Conservation (phyloP, 2,113 vertebrate genomes). For the Anser cygnoides region DNA sequence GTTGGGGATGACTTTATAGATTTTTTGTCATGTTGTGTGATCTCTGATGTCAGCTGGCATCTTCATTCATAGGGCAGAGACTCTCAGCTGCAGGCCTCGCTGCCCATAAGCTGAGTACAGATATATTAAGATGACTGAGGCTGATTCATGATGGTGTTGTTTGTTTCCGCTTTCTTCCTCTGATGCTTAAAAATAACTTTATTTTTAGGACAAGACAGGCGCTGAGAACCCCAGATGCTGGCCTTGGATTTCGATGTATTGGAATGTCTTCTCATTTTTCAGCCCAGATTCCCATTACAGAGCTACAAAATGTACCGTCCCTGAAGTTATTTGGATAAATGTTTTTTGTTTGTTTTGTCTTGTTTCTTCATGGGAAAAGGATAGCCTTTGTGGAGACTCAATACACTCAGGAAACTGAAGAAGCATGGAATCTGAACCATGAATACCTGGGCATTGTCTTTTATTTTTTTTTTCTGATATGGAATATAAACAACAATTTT, state of each 20-base stretch:
- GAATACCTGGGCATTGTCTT: neutral
- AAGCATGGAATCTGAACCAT: neutral
- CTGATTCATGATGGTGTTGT: neutral
- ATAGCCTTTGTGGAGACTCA: neutral
- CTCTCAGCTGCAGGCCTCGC: rapidly evolving
- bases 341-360: neutral
- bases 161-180: neutral
- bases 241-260: neutral
- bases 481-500: neutral
- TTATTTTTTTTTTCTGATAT: neutral
- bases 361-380: neutral
- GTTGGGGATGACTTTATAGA: neutral
- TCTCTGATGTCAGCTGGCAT: neutral
- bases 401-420: neutral
- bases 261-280: neutral
- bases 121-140: neutral
- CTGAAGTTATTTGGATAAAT: neutral
- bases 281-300: neutral
- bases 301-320: neutral
- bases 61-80: neutral
- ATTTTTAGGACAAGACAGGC: constrained; percentile 17
- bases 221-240: rapidly evolving
- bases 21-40: neutral
- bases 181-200: neutral
- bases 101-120: neutral